These are phyloP conservation scores for Pristionchus exspectatus DNA, from an alignment of 2,888 invertebrate genomes.

Conservation along the genomic window DNA sequence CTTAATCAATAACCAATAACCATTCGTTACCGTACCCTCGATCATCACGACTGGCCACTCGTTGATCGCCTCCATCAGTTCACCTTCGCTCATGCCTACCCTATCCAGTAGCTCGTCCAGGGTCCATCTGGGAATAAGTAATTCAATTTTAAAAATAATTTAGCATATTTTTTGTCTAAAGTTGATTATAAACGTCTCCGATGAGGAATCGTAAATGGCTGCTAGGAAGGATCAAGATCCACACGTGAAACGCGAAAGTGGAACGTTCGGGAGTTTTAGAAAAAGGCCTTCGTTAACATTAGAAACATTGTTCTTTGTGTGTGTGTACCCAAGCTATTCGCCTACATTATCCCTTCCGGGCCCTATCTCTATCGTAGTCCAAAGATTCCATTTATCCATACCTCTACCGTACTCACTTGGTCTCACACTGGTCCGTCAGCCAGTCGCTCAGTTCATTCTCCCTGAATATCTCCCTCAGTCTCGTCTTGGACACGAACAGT, in stretches of 20 bases:
- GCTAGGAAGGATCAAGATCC: no score
- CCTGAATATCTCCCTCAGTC: constrained; percentile 23
- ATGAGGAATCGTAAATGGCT: no score
- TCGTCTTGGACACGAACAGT: neutral
- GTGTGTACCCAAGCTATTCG: neutral
- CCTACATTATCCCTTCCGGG: neutral
- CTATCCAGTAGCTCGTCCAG: constrained; percentile 32
- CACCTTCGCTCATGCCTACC: constrained; percentile 47
- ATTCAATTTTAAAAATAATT: neutral
- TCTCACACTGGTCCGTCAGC: constrained; percentile 6
- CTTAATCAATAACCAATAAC: neutral
- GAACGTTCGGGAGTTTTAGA: no score
- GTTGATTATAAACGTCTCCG: no score
- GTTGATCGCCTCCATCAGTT: neutral
- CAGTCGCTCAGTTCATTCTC: constrained; percentile 45
- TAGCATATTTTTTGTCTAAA: no score
- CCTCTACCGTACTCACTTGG: neutral
- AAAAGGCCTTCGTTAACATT: no score
- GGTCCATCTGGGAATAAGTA: constrained; percentile 1
- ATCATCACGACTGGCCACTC: constrained; percentile 21
- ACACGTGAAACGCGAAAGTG: no score
- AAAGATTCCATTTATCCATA: no score
- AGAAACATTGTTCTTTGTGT: neutral
- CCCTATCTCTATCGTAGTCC: neutral
- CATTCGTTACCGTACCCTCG: constrained; percentile 24